Conservation (phyloP, 2,797 vertebrate genomes). For the Lates japonicus region DNA sequence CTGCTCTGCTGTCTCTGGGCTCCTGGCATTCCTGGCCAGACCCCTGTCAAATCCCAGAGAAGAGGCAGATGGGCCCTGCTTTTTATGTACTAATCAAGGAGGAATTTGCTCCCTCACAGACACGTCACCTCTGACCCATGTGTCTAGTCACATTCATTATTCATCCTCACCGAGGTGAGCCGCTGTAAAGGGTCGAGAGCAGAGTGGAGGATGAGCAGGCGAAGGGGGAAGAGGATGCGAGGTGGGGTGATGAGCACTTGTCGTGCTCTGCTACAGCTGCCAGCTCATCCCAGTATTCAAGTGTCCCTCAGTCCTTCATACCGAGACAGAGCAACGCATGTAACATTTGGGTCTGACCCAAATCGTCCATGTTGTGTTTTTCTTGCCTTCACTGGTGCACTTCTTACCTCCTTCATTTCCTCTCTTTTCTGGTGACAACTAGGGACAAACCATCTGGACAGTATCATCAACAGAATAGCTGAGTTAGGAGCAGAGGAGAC, state of each 20-base stretch:
- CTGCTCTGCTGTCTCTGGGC: slow-evolving; percentile 64
- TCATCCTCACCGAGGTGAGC: slow-evolving; percentile 85
- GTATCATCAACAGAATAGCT: slow-evolving; percentile 36
- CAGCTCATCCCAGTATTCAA: slow-evolving; percentile 72
- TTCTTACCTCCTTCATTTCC: slow-evolving; percentile 33
- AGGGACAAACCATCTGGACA: slow-evolving; percentile 46
- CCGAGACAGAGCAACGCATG: slow-evolving; percentile 44
- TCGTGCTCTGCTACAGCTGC: slow-evolving; percentile 67
- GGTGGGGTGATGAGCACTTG: slow-evolving; percentile 62
- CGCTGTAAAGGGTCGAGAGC: slow-evolving; percentile 74
- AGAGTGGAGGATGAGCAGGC: slow-evolving; percentile 59
- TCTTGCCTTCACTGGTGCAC: slow-evolving; percentile 25
- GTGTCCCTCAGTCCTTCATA: slow-evolving; percentile 60
- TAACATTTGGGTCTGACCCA: slow-evolving; percentile 67
- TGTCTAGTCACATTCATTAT: slow-evolving; percentile 88
- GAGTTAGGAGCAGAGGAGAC: slow-evolving; percentile 18
- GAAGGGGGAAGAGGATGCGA: slow-evolving; percentile 59
- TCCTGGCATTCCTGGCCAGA: slow-evolving; percentile 77
- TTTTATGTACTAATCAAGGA: slow-evolving; percentile 90
- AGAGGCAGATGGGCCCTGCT: slow-evolving; percentile 85
- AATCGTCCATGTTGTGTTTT: slow-evolving; percentile 35
- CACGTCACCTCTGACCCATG: slow-evolving; percentile 85
- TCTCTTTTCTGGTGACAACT: slow-evolving; percentile 41
- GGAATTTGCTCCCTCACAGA: slow-evolving; percentile 88
- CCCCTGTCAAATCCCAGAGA: slow-evolving; percentile 81